Base-by-base conservation (phyloP, 1,140 invertebrate genomes). In the Thaumatotibia leucotreta region DNA sequence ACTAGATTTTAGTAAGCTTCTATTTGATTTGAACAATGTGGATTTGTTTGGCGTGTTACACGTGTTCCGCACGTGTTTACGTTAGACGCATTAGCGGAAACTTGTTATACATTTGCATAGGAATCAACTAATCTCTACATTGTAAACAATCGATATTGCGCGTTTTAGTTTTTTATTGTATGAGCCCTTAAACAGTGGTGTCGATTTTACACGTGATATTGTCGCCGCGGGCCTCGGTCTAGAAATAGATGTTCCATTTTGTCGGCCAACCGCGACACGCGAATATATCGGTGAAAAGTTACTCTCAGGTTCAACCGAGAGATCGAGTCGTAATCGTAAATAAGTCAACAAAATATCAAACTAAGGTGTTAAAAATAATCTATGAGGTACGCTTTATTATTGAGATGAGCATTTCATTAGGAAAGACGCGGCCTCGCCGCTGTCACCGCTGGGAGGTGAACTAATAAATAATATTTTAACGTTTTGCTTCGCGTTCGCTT, bases 161-260 rank as follows among this genome's bases (percentile, higher is more conserved):
- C n/a, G 22, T n/a, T n/a, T n/a, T n/a, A n/a, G n/a, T 58, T 29
- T 58, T 17, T 4, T 3, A 17, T 58, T 58, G 24, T 27, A 27
- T 14, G 23, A 29, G n/a, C 52, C 23, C 52, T 29, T 58, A 58
- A 45, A 58, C 4, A 27, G 61, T 63, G 8, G 31, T 49, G 27
- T 45, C 35, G 23, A n/a, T 31, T 65, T 31, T 33, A 65, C 27
- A 45, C 11, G 29, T 22, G 45, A 82, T 74, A 83, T 81, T 87
- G 83, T 82, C 87, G 86, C 88, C 83, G 81, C 78, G 85, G 85
- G 86, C 86, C 86, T 88, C 88, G 83, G 74, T 77, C 79, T 80
- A 80, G 83, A 90, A 90, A 90, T 90, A 90, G 88, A 84, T 82
- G 86, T 72, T 86, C 86, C 86, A 88, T 82, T 88, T 90, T 83